Percentiles rank a stretch among this genome's conserved stretches.
Conservation (phyloP, 2,888 invertebrate genomes). For the Endomychus coccineus region DNA sequence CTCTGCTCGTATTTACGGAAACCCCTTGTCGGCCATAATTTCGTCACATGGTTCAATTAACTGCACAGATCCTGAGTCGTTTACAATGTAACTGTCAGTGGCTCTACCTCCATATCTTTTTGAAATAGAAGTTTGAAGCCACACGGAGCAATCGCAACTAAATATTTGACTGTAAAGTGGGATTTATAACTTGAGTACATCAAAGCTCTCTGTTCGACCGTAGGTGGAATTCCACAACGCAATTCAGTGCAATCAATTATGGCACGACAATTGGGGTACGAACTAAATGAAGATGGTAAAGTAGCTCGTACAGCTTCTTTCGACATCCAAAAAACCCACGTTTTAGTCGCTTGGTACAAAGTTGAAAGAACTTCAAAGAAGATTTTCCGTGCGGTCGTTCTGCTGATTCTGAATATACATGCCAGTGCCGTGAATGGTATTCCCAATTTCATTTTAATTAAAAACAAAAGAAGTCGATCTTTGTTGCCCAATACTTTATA, state of each 20-base stretch:
- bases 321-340: too few relatives aligned
- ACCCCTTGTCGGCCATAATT: constrained; percentile 20
- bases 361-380: too few relatives aligned
- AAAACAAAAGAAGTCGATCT: too few relatives aligned
- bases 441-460: too few relatives aligned
- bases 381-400: too few relatives aligned
- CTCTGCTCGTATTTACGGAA: constrained; percentile 19
- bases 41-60: constrained; percentile 21
- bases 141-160: constrained; percentile 16
- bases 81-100: constrained; percentile 23
- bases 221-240: constrained; percentile 8
- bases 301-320: too few relatives aligned
- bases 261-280: constrained; percentile 13
- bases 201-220: constrained; percentile 12
- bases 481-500: too few relatives aligned
- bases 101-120: constrained; percentile 24
- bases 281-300: too few relatives aligned
- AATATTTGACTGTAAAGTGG: constrained; percentile 13
- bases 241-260: constrained; percentile 16
- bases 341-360: too few relatives aligned
- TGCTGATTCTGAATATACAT: too few relatives aligned
- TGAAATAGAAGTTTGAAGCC: constrained; percentile 24
- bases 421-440: too few relatives aligned
- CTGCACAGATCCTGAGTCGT: constrained; percentile 24
- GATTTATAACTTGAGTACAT: constrained; percentile 13